Evolutionary conservation across 2,113 vertebrate species (phyloP), one percentile per base, ranked within the genome.

Genomic region (Zosterops pallidus): DNA sequence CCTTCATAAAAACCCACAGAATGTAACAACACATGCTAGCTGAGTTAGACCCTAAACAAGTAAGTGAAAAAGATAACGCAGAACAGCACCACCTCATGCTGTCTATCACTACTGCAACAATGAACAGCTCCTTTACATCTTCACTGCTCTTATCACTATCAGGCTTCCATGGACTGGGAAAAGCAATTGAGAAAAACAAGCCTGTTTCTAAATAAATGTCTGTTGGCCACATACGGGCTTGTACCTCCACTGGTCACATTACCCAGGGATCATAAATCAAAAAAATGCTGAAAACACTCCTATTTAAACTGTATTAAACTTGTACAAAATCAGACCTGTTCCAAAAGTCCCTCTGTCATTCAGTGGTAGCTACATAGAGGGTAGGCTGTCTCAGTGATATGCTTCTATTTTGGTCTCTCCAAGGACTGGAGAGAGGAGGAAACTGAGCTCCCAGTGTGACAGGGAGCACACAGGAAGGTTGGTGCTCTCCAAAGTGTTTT

Each of bases 71-170:
- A 39, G 29, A 63, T 47, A 86, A 37, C 0, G 0, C 3, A 9
- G 70, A 95, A 46, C 68, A 95, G 50, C 83, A 90, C 39, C 35
- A 63, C 46, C 72, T 86, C 52, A 70, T 71, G 64, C 42, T 84
- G 64, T 39, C 69, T 90, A 70, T 25, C 56, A 46, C 67, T 59
- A 47, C 41, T 89, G 64, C 86, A 94, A 42, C 3, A 10, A 41
- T 44, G 29, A 83, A 23, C 33, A 65, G 12, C 17, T 80, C 25
- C 50, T 46, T 63, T 35, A 42, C 25, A 5, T 86, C 72, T 83
- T 83, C 64, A 57, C 25, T 65, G n/a, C 11, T 67, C 19, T 83
- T 67, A 22, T 52, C 37, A 24, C 49, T 70, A 9, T 14, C 0
- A 2, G 18, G 28, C 31, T 60, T 60, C 11, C n/a, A 15, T 1